phyloP scores from a whole-genome alignment of 2,888 invertebrate species.

The Hyalella azteca region DNA sequence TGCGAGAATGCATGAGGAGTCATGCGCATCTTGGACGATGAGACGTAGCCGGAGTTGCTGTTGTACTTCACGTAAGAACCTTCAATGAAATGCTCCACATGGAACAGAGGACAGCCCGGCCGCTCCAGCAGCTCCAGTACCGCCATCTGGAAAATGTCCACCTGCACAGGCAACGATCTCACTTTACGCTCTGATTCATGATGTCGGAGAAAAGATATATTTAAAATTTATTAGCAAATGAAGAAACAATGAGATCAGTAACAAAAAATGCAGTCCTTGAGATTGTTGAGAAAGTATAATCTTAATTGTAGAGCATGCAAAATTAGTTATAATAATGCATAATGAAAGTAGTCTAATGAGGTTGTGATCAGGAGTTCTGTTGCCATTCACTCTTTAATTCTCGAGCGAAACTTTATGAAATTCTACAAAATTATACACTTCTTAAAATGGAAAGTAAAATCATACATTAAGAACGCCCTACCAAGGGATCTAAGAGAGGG shows the following conservation, averaged over 20 bases:
- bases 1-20: conserved; percentile 70
- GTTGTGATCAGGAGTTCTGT: neutral
- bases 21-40: conserved; percentile 64
- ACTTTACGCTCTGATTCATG: neutral
- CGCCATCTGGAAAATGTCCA: conserved; percentile 69
- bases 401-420: too few relatives aligned
- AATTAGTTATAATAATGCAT: too few relatives aligned
- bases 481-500: too few relatives aligned
- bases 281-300: neutral
- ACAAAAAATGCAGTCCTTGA: neutral
- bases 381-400: too few relatives aligned
- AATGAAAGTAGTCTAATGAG: neutral
- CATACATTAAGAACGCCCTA: too few relatives aligned
- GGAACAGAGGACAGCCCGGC: conserved; percentile 64
- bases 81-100: conserved; percentile 69
- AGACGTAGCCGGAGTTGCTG: conserved; percentile 69
- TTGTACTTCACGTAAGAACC: conserved; percentile 69
- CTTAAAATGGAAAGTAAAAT: too few relatives aligned
- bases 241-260: neutral
- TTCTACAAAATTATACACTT: too few relatives aligned
- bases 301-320: neutral
- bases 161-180: conserved; percentile 60
- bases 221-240: neutral
- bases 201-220: neutral
- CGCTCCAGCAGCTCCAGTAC: conserved; percentile 66